These are phyloP conservation scores for Stegophylla sp. DNA, from an alignment of 2,888 invertebrate genomes.

Conservation along the genomic window DNA sequence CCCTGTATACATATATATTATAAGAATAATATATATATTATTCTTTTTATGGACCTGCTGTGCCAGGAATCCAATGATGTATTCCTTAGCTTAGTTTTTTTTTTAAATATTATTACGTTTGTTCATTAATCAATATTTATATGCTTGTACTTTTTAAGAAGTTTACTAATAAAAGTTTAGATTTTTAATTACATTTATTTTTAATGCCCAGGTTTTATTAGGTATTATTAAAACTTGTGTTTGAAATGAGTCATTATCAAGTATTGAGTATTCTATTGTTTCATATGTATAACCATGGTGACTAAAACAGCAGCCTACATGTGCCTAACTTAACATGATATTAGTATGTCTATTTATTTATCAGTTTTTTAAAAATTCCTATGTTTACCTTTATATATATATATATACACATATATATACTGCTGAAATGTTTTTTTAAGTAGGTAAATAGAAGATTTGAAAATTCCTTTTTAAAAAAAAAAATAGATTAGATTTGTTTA, in stretches of 20 bases:
- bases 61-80: constrained; percentile 51
- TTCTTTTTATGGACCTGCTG: constrained; percentile 51
- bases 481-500: too few species aligned
- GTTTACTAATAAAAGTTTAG: constrained; percentile 58
- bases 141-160: constrained; percentile 59
- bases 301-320: background rate
- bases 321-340: background rate
- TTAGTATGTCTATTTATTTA: constrained; percentile 11
- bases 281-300: background rate
- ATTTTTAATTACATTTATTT: constrained; percentile 57
- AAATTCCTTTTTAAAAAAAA: too few species aligned
- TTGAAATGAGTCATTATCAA: constrained; percentile 5
- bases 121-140: constrained; percentile 58
- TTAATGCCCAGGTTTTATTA: constrained; percentile 16
- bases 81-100: constrained; percentile 58
- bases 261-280: background rate
- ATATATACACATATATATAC: too few species aligned
- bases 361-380: constrained; percentile 7
- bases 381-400: background rate
- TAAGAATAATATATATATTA: constrained; percentile 1
- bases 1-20: background rate
- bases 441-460: too few species aligned
- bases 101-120: constrained; percentile 58
- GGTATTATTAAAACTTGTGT: constrained; percentile 21
- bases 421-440: too few species aligned